Percentiles rank a stretch among this genome's conserved stretches.
Evolutionary conservation across 2,888 invertebrate species (phyloP).

Genomic region (Campoletis raptor): DNA sequence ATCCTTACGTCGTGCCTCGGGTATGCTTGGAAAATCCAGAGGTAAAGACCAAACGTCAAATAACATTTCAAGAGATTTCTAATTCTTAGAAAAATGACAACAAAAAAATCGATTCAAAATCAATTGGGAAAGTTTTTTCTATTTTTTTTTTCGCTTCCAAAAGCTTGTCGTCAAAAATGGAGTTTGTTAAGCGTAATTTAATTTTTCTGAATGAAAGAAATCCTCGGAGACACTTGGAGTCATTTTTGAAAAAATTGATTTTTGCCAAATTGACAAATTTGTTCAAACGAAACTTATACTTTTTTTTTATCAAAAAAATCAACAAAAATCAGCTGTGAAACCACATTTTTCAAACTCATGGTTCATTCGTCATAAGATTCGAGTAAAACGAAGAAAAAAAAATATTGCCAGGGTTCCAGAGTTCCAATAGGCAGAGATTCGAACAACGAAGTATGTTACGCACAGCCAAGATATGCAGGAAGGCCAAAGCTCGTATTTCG

Average conservation of each 20-base stretch:
- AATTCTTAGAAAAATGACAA: background rate
- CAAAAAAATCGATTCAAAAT: background rate
- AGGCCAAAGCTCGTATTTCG: conserved; percentile 60
- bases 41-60: conserved; percentile 71
- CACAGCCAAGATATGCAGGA: conserved; percentile 70
- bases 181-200: no score
- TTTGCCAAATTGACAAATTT: no score
- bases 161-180: no score
- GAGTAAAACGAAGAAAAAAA: background rate
- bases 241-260: no score
- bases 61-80: background rate
- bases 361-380: background rate
- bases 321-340: no score
- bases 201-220: background rate
- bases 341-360: no score
- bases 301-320: no score
- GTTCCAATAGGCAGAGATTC: conserved; percentile 67
- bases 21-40: conserved; percentile 80
- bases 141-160: no score
- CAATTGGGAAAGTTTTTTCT: background rate
- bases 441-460: conserved; percentile 70
- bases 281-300: no score
- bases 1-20: conserved; percentile 78
- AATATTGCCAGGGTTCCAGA: conserved; percentile 71
- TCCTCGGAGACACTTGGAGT: no score